Evolutionary conservation across 2,797 vertebrate species (phyloP).

Genomic region (Tinamus major): DNA sequence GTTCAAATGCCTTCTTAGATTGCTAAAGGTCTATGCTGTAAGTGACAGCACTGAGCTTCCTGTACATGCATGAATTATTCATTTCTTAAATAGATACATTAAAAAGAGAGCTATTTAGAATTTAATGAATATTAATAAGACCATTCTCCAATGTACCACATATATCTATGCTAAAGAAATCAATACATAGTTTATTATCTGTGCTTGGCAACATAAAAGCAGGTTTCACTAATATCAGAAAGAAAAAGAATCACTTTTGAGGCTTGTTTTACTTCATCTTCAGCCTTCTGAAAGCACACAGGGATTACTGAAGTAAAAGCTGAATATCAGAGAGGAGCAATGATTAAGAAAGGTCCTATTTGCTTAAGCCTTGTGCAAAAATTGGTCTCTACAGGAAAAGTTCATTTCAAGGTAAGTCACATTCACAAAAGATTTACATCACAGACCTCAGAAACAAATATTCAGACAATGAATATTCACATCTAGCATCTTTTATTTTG

Average conservation of each 20-base stretch:
- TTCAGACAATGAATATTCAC: neutral
- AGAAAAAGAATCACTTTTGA: slow-evolving; percentile 36
- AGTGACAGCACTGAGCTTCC: slow-evolving; percentile 60
- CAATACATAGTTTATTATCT: slow-evolving; percentile 52
- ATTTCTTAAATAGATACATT: slow-evolving; percentile 66
- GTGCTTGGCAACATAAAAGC: neutral
- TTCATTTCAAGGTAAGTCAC: slow-evolving; percentile 43
- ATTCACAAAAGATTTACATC: slow-evolving; percentile 24
- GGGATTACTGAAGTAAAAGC: slow-evolving; percentile 20
- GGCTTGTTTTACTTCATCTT: slow-evolving; percentile 41
- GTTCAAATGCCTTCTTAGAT: slow-evolving; percentile 55
- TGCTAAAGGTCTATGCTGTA: slow-evolving; percentile 46
- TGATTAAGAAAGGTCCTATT: slow-evolving; percentile 12
- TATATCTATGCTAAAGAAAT: slow-evolving; percentile 48
- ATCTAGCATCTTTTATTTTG: neutral
- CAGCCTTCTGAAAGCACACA: slow-evolving; percentile 13
- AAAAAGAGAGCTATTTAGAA: slow-evolving; percentile 57
- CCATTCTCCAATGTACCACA: slow-evolving; percentile 33
- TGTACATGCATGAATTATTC: slow-evolving; percentile 68
- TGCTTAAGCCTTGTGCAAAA: slow-evolving; percentile 45
- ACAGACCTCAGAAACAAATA: neutral
- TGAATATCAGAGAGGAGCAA: slow-evolving; percentile 6
- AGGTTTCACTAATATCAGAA: neutral
- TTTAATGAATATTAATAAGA: slow-evolving; percentile 72
- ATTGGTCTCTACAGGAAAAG: slow-evolving; percentile 42